Percentiles rank a stretch among this genome's conserved stretches.
phyloP scores from a whole-genome alignment of 2,113 vertebrate genomes.

The Bubalus kerabau region DNA sequence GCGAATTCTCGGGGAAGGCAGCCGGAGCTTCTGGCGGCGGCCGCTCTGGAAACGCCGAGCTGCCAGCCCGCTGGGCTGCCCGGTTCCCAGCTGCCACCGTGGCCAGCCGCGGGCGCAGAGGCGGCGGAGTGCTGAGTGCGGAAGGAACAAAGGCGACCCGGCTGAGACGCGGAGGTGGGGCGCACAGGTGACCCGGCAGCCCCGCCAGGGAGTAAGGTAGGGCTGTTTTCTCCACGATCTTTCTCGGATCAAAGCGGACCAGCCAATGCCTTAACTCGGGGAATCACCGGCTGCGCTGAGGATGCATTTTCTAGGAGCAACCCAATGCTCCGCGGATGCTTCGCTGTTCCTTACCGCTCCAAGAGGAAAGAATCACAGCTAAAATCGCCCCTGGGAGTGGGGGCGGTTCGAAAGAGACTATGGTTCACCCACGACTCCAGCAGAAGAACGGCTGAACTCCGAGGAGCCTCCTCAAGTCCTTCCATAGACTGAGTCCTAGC shows the following conservation, averaged over 20 bases:
- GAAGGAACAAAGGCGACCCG: conserved; percentile 34
- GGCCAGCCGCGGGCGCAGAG: background rate
- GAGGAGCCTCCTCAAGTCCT: background rate
- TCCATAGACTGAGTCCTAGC: background rate
- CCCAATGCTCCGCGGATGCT: background rate
- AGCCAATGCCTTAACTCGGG: background rate
- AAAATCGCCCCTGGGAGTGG: background rate
- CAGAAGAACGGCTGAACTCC: background rate
- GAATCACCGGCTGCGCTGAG: background rate
- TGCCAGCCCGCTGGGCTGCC: conserved; percentile 5
- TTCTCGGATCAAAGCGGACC: conserved; percentile 9
- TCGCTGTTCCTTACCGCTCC: background rate
- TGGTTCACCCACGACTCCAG: background rate
- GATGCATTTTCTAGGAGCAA: background rate
- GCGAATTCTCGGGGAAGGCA: background rate
- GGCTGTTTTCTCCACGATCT: background rate
- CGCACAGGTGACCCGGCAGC: conserved; percentile 55
- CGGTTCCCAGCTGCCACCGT: conserved; percentile 53
- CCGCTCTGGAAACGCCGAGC: background rate
- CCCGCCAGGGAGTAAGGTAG: background rate
- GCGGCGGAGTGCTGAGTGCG: background rate
- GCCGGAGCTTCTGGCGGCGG: background rate
- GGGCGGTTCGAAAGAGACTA: background rate
- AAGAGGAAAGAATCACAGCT: background rate
- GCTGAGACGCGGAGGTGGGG: background rate